Percentiles rank a stretch among this genome's conserved stretches.
phyloP scores from a whole-genome alignment of 2,888 invertebrate genomes.

The Agrilus mali region DNA sequence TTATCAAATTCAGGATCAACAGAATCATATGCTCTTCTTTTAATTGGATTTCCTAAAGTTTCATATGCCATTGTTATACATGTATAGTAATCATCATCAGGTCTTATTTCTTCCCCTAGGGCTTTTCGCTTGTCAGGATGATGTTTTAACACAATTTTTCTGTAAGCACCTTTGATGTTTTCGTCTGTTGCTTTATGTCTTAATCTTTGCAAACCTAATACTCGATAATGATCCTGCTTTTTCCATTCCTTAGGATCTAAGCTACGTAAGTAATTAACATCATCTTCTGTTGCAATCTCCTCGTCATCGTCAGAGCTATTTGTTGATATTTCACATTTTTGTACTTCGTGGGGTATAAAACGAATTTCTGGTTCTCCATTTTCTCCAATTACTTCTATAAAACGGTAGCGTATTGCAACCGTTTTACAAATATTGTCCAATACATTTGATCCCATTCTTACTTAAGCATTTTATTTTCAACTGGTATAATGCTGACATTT shows the following conservation, averaged over 20 bases:
- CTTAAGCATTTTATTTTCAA: no score
- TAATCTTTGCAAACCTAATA: constrained; percentile 75
- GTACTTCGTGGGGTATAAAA: constrained; percentile 27
- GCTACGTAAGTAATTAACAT: constrained; percentile 71
- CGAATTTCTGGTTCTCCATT: constrained; percentile 23
- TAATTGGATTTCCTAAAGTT: constrained; percentile 65
- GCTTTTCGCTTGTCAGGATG: constrained; percentile 97
- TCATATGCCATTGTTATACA: constrained; percentile 98
- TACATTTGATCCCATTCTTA: no score
- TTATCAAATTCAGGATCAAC: constrained; percentile 93
- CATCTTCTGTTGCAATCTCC: constrained; percentile 49
- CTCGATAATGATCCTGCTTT: constrained; percentile 94
- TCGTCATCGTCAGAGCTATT: constrained; percentile 26
- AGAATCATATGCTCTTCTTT: constrained; percentile 88
- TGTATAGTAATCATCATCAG: constrained; percentile 94
- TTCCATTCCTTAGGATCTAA: constrained; percentile 96
- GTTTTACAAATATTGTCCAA: constrained; percentile 22
- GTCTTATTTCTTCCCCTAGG: constrained; percentile 72
- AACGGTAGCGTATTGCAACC: constrained; percentile 29
- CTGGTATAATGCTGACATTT: no score
- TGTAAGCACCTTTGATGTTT: constrained; percentile 88
- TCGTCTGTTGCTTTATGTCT: constrained; percentile 82
- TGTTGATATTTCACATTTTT: constrained; percentile 22
- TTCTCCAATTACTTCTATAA: constrained; percentile 22
- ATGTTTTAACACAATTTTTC: constrained; percentile 80